Base-by-base conservation (phyloP, 2,888 invertebrate species). In the Gortyna flavago region DNA sequence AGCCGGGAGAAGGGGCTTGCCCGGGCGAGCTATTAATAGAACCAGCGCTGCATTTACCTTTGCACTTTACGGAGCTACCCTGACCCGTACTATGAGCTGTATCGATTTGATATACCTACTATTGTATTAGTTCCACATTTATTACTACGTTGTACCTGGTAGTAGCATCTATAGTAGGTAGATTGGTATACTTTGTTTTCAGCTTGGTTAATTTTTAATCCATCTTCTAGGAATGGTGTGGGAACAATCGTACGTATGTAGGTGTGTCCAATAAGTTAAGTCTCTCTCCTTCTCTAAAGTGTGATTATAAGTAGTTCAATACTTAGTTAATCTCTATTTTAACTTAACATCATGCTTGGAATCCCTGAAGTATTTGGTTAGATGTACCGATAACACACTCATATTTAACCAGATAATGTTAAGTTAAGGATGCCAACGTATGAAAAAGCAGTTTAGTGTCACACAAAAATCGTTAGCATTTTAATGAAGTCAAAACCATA, bases 21-120 rank as follows among this genome's bases (percentile, higher is more conserved):
- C 91, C 90, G 89, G 92, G 91, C 89, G 83, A 69, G 89, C 93
- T 94, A 93, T 93, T 93, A 93, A 95, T 94, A 94, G 93, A 89
- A 86, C 80, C 85, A 87, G 85, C 86, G 89, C 89, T 93, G 93
- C 93, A 94, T 91, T 91, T 89, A 92, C 94, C 93, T 94, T 93
- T 94, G 94, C 93, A 93, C 93, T 93, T 93, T 93, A 86, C 90
- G 83, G 73, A 84, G 81, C 86, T 83, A 82, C 86, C 83, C 79
- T 79, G 76, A 79, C 82, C 83, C 80, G 78, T 87, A 70, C 80
- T 81, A 77, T 72, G 77, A 80, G 82, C 82, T 80, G 70, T 79
- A 89, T 80, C 67, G 82, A 81, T 84, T 83, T 81, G n/a, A n/a
- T 81, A 62, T 68, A 35, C 35, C 35, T 32, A 75, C 62, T 61